Evolutionary conservation across 2,113 vertebrate genomes (phyloP).

Genomic region (Lepidiolamprologus cunningtoni): DNA sequence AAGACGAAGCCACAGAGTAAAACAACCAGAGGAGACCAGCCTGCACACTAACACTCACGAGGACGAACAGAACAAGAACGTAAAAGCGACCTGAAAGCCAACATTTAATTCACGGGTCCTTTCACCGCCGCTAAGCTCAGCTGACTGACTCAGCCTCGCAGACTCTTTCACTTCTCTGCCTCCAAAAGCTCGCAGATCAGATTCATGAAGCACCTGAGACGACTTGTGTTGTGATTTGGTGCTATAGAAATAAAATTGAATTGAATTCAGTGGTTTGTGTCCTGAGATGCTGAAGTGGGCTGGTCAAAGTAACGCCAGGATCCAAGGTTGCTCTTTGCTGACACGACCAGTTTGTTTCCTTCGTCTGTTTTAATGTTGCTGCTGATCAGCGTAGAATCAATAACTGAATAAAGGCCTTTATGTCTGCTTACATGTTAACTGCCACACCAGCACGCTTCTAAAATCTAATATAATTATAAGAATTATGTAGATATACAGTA

Average conservation of each 20-base stretch:
- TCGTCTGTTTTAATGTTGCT: not conserved
- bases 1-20: not conserved
- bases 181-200: not conserved
- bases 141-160: not conserved
- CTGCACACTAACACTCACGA: not conserved
- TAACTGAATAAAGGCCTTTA: not conserved
- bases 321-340: not conserved
- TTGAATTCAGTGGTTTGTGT: not conserved
- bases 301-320: not conserved
- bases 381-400: not conserved
- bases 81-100: not conserved
- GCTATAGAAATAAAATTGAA: not conserved
- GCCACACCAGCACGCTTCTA: not conserved
- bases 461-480: not conserved
- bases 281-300: not conserved
- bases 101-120: not conserved
- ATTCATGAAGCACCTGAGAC: not conserved
- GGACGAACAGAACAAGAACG: not conserved
- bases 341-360: not conserved
- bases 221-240: fast-evolving
- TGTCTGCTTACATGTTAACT: not conserved
- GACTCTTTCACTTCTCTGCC: not conserved
- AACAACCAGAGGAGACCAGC: not conserved
- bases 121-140: not conserved
- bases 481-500: not conserved